A percentile compares a stretch with the other conserved stretches of the same genome.
phyloP scores from a whole-genome alignment of 1,140 invertebrate genomes.

The Solenopsis fugax region DNA sequence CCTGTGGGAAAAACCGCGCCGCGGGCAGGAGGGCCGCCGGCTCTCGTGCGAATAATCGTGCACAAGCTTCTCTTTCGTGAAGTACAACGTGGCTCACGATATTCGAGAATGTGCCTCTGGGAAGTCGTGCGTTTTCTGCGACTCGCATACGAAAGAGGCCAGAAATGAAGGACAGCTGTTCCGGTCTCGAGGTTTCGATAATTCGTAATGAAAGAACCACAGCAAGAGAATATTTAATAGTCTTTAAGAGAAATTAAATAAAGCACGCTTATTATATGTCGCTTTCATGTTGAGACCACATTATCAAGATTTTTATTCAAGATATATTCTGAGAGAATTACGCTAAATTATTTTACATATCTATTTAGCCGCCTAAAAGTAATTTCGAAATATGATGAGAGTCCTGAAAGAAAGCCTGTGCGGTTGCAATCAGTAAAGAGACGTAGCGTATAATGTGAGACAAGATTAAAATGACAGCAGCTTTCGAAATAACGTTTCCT shows the following conservation, averaged over 20 bases:
- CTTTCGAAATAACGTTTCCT: neutral
- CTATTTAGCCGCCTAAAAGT: neutral
- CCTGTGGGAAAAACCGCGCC: conserved; percentile 72
- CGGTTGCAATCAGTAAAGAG: neutral
- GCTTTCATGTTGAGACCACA: neutral
- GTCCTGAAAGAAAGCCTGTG: neutral
- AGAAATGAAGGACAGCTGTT: conserved; percentile 37
- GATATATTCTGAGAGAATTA: neutral
- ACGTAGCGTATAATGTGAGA: neutral
- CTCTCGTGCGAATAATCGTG: conserved; percentile 61
- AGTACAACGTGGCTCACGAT: conserved; percentile 45
- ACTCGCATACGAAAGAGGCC: neutral
- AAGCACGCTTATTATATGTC: neutral
- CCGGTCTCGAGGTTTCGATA: neutral
- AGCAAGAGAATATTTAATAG: neutral
- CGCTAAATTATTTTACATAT: neutral
- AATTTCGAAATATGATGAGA: neutral
- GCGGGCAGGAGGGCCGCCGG: conserved; percentile 8
- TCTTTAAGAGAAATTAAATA: neutral
- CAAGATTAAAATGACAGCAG: neutral
- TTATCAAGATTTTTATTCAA: neutral
- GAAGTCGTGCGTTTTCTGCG: conserved; percentile 25
- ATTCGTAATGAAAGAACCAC: neutral
- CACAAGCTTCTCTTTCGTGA: conserved; percentile 51
- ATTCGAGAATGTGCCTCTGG: conserved; percentile 26